These are phyloP conservation scores for Labroides dimidiatus DNA, from an alignment of 2,797 vertebrate species.

Conservation along the genomic window DNA sequence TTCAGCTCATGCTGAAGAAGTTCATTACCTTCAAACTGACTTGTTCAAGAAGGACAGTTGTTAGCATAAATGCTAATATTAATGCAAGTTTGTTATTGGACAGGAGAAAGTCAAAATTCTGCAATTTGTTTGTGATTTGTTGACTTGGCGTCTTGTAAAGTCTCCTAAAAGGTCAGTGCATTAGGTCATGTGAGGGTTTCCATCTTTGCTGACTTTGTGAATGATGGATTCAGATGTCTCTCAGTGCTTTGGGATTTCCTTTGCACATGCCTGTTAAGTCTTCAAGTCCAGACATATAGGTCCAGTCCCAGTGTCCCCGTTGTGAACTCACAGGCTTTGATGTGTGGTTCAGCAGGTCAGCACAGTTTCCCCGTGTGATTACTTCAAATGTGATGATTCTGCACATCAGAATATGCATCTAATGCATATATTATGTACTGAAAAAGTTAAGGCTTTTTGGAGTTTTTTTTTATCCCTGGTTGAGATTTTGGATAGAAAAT, in stretches of 20 bases:
- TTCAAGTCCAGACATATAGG: neutral
- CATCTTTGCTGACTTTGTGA: neutral
- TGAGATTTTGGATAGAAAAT: too few species aligned
- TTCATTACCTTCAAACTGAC: neutral
- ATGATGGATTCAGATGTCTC: neutral
- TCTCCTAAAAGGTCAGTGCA: neutral
- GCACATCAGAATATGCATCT: neutral
- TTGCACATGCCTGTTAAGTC: neutral
- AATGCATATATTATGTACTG: neutral
- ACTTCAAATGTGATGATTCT: slow-evolving; percentile 7
- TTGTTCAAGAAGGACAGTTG: neutral
- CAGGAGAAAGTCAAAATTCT: neutral
- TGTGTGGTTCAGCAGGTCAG: neutral
- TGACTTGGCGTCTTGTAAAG: neutral
- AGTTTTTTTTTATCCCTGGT: neutral
- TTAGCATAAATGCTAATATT: neutral
- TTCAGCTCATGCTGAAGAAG: too few species aligned
- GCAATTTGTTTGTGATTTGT: neutral
- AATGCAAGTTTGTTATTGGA: neutral
- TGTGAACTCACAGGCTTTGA: neutral
- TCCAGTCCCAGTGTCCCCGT: neutral
- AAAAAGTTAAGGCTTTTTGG: neutral
- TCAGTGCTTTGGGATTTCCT: neutral
- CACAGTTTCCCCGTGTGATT: neutral
- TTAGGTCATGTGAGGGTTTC: neutral